Conservation (phyloP, 2,113 vertebrate species). For the Chaetorhynchus papuensis region DNA sequence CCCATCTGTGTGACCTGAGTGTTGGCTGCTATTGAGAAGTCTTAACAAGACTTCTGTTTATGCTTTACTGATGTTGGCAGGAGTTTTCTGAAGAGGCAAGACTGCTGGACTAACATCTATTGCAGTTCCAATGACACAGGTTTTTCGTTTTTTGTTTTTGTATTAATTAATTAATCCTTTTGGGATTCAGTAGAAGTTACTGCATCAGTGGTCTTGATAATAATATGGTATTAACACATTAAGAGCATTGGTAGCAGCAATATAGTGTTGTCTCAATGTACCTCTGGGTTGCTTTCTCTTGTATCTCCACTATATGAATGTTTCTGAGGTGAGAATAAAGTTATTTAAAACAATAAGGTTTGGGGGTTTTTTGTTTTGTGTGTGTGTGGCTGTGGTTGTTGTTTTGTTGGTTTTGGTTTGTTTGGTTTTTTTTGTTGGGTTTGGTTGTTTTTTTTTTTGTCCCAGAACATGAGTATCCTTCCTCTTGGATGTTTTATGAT, state of each 20-base stretch:
- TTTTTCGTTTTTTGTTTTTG: neutral
- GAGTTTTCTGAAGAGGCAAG: neutral
- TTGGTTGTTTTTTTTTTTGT: neutral
- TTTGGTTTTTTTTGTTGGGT: no score
- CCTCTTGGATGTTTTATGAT: neutral
- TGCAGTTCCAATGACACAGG: neutral
- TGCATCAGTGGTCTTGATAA: neutral
- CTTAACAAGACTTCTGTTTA: neutral
- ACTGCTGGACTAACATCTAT: neutral
- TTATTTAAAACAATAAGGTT: neutral
- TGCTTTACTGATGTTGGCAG: neutral
- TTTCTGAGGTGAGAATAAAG: neutral
- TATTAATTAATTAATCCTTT: neutral
- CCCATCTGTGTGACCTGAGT: fast-evolving
- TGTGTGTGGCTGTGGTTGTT: no score
- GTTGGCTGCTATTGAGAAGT: neutral
- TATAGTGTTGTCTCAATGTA: fast-evolving
- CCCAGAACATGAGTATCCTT: neutral
- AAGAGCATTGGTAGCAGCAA: neutral
- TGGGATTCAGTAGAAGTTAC: neutral
- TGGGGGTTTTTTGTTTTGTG: neutral
- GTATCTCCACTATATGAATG: neutral
- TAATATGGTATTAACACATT: neutral
- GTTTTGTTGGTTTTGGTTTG: neutral
- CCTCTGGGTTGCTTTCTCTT: neutral